Evolutionary conservation across 2,113 vertebrate genomes (phyloP).

Genomic region (Ammodytes dubius): DNA sequence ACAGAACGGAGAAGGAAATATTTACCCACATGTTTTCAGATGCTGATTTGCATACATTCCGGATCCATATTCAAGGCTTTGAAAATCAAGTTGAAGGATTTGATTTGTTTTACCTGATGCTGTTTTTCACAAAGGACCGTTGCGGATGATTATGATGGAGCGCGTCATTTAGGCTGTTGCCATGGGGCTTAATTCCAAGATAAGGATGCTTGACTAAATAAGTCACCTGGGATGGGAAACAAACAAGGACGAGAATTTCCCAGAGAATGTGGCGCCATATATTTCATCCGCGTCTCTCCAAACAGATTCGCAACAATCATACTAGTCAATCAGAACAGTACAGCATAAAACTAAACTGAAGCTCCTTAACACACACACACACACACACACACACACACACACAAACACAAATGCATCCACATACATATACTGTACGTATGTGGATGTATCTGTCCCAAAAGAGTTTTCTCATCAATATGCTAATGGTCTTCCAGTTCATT

Average conservation of each 20-base stretch:
- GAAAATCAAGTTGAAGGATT: constrained; percentile 46
- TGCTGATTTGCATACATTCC: constrained; percentile 34
- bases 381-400: not conserved
- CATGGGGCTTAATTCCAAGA: constrained; percentile 58
- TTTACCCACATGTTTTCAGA: constrained; percentile 43
- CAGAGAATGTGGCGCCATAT: constrained; percentile 6
- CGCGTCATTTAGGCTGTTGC: constrained; percentile 43
- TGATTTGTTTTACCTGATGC: constrained; percentile 51
- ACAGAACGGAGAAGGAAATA: constrained; percentile 8
- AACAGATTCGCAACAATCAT: constrained; percentile 24
- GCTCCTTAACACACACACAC: not conserved
- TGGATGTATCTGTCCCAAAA: constrained; percentile 17
- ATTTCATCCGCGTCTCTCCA: constrained; percentile 20
- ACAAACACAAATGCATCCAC: not conserved
- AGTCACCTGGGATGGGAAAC: constrained; percentile 56
- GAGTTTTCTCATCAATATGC: constrained; percentile 67
- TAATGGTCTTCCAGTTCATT: constrained; percentile 48
- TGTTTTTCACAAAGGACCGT: constrained; percentile 13
- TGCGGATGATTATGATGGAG: constrained; percentile 27
- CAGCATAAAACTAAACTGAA: constrained; percentile 5
- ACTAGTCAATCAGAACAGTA: not conserved
- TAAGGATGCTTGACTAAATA: constrained; percentile 66
- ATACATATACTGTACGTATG: not conserved
- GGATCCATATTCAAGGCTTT: constrained; percentile 4
- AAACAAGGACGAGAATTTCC: constrained; percentile 10